Percentiles rank a stretch among this genome's conserved stretches.
Conservation (phyloP, 2,888 invertebrate genomes). For the Macrophya alboannulata region DNA sequence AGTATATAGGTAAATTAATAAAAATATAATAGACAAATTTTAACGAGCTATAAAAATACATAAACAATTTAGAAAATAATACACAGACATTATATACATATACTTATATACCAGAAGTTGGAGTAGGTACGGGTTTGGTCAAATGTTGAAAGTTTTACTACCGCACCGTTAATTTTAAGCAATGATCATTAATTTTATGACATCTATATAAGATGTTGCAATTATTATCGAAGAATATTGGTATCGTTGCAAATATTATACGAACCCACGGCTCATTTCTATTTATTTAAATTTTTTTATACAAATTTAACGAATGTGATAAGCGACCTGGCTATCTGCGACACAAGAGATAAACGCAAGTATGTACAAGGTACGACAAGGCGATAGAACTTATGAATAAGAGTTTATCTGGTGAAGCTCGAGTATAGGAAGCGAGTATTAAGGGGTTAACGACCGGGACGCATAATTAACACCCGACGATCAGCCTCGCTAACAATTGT, state of each 20-base stretch:
- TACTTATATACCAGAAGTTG: not conserved
- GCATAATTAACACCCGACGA: constrained; percentile 23
- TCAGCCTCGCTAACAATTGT: not conserved
- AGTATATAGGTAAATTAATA: not conserved
- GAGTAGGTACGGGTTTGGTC: not conserved
- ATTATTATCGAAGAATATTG: not conserved
- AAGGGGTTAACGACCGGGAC: constrained; percentile 24
- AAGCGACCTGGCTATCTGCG: not conserved
- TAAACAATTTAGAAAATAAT: not conserved
- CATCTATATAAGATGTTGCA: not conserved
- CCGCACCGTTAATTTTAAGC: not conserved
- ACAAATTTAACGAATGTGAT: not conserved
- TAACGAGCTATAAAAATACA: not conserved
- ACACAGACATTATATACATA: not conserved
- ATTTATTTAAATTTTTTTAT: not conserved
- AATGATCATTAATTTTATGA: not conserved
- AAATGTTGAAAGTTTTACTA: not conserved
- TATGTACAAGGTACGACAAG: not conserved
- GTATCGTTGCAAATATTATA: not conserved
- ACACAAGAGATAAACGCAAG: not conserved
- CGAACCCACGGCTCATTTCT: not conserved
- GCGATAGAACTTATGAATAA: constrained; percentile 8
- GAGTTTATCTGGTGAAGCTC: not conserved
- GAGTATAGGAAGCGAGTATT: not conserved
- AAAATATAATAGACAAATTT: not conserved